A percentile compares a stretch with the other conserved stretches of the same genome.
phyloP scores from a whole-genome alignment of 2,888 invertebrate genomes.

The Parnassius mnemosyne region DNA sequence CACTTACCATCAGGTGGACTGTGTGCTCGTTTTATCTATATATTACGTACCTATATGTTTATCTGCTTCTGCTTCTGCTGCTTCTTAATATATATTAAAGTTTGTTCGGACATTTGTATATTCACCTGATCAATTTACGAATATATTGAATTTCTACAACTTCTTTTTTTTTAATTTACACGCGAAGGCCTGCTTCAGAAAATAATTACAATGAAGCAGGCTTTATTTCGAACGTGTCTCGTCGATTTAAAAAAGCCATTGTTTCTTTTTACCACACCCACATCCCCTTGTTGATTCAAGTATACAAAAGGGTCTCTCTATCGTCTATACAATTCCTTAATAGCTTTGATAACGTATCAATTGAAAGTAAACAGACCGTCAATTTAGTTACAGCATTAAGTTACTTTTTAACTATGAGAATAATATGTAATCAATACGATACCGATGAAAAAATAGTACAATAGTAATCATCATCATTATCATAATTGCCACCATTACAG shows the following conservation, averaged over 20 bases:
- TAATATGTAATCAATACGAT: no score
- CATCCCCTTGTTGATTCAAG: constrained; percentile 60
- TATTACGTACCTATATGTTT: no score
- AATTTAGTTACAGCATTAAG: neutral
- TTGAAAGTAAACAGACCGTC: constrained; percentile 48
- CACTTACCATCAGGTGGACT: no score
- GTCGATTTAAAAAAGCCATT: constrained; percentile 34
- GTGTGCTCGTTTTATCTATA: no score
- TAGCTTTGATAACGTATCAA: constrained; percentile 66
- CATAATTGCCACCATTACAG: no score
- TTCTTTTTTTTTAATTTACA: neutral
- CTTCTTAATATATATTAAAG: no score
- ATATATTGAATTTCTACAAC: no score
- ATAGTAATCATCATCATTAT: no score
- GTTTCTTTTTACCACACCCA: constrained; percentile 63
- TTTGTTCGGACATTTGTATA: no score
- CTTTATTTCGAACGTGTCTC: constrained; percentile 18
- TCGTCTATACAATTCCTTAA: constrained; percentile 60
- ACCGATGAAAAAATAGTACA: no score
- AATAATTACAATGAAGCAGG: constrained; percentile 2
- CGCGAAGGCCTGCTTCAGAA: neutral
- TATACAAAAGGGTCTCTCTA: constrained; percentile 58
- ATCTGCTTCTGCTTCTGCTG: no score
- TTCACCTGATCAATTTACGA: no score
- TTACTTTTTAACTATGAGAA: neutral